Evolutionary conservation across 2,888 invertebrate species (phyloP), one percentile per base, ranked within the genome.

Genomic region (Rosalia funebris): DNA sequence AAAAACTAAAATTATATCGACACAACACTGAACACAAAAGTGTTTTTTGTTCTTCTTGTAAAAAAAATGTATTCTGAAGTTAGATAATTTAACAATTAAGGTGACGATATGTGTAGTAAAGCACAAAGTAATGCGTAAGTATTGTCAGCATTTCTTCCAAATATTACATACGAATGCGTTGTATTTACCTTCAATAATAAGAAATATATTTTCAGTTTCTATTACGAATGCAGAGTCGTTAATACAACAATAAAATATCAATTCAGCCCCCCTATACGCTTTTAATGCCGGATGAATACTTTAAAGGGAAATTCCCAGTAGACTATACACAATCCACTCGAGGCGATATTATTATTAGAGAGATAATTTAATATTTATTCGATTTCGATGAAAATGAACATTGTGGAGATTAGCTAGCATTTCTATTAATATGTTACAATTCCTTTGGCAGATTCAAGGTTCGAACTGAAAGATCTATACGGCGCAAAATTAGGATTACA

Each of bases 401-500:
- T 45, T 59, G 54, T 57, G 57, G 60, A 60, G 63, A 61, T 63
- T 60, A 62, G 17, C 47, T 39, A 9, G 20, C 44, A 36, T 62
- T 46, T 36, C 57, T 57, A 57, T 57, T 57, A 54, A 48, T 57
- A 57, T 47, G 57, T 47, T 55, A 54, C 60, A 55, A 48, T 60
- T 60, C 60, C 60, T 60, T 42, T 42, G 12, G 25, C 53, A 15
- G 53, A 53, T 53, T 31, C 42, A 53, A 15, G 41, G n/a, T 53
- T 53, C 41, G 41, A 41, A 53, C 42, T 19, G 31, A 19, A 44
- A 39, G 39, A 46, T 42, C 52, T 47, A 14, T 71, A 65, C 60
- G 68, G 68, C 68, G 64, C 59, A 63, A 65, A 70, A 71, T 71
- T 70, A 67, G 72, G 74, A 72, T 74, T 75, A 74, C 57, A 66